These are phyloP conservation scores for Morpho deidamia DNA, from an alignment of 2,888 invertebrate species.

Conservation along the genomic window DNA sequence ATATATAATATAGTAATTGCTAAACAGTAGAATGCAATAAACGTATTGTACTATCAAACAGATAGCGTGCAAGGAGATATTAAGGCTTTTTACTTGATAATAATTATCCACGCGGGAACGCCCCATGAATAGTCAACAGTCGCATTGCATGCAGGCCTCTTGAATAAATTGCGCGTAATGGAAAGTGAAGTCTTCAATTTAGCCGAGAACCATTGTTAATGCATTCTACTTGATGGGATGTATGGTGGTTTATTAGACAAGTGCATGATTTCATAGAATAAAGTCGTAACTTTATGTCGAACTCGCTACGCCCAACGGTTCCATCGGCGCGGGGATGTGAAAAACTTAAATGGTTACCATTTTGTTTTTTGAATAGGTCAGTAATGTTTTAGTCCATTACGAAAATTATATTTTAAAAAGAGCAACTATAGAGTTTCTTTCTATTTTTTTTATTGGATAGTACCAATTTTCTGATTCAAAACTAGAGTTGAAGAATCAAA, in stretches of 20 bases:
- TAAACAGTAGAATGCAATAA: neutral
- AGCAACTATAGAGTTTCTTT: too few species aligned
- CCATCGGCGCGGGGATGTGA: too few species aligned
- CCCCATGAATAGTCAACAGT: conserved; percentile 16
- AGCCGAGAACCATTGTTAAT: conserved; percentile 17
- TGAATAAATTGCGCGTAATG: conserved; percentile 23
- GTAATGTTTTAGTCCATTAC: too few species aligned
- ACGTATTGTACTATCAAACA: neutral
- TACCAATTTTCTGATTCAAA: too few species aligned
- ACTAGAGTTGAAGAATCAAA: too few species aligned
- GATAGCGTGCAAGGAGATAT: conserved; percentile 19
- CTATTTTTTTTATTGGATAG: too few species aligned
- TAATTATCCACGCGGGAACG: conserved; percentile 16
- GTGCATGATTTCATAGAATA: neutral
- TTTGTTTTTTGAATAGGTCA: too few species aligned
- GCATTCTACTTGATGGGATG: conserved; percentile 21
- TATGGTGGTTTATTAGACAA: conserved; percentile 11
- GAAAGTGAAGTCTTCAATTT: conserved; percentile 23
- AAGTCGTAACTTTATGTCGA: too few species aligned
- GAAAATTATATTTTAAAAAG: too few species aligned
- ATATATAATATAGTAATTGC: neutral
- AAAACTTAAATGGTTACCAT: too few species aligned
- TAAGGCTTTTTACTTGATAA: conserved; percentile 14
- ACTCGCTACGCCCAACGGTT: too few species aligned
- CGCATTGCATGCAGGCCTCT: conserved; percentile 10